These are phyloP conservation scores for Colaptes auratus DNA, from an alignment of 2,113 vertebrate species.

Conservation along the genomic window DNA sequence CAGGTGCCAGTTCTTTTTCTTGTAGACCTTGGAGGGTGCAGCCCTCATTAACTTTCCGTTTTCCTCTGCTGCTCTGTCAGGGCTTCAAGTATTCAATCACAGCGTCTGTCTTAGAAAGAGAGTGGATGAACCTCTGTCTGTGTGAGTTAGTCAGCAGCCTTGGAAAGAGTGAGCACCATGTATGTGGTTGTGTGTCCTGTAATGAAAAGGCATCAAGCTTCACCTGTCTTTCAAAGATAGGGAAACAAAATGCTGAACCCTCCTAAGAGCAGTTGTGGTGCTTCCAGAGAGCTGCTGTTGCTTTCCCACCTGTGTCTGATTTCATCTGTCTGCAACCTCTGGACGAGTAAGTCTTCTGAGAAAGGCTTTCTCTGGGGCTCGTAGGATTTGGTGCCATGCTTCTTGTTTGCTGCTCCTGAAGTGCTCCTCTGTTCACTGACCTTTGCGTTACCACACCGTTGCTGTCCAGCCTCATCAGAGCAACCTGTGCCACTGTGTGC, in stretches of 20 bases:
- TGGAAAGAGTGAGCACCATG: not conserved
- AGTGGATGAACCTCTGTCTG: not conserved
- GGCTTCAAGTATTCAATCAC: not conserved
- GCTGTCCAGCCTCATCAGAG: not conserved
- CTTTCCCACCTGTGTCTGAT: not conserved
- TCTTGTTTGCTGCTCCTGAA: not conserved
- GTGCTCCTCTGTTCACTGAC: not conserved
- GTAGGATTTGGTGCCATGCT: not conserved
- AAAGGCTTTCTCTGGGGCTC: not conserved
- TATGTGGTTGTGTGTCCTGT: not conserved
- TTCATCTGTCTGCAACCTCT: not conserved
- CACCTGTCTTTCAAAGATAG: not conserved
- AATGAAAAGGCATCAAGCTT: not conserved
- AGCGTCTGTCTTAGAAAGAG: not conserved
- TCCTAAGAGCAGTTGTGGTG: not conserved
- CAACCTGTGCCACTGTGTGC: not conserved
- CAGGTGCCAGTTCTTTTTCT: not conserved
- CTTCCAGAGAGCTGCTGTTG: not conserved
- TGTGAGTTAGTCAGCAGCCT: not conserved
- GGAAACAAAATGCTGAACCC: not conserved
- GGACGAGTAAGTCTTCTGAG: not conserved
- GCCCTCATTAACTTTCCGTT: not conserved
- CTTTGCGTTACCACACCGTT: not conserved
- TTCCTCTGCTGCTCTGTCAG: not conserved
- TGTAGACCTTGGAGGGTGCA: not conserved